Evolutionary conservation across 1,140 invertebrate genomes (phyloP).

Genomic region (Lepidotrigona ventralis): DNA sequence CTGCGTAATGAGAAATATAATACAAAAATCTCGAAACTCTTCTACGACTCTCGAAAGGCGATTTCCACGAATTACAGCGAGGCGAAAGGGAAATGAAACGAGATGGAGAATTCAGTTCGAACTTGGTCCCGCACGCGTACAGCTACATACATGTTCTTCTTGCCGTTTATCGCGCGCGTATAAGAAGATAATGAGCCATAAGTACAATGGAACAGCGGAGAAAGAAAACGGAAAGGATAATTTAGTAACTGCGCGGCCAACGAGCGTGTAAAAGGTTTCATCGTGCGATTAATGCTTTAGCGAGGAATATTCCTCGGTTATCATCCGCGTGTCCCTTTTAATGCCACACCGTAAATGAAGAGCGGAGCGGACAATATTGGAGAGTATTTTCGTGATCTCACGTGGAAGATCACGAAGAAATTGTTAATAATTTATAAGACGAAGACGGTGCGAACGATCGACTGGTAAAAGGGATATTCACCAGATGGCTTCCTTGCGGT

Average conservation of each 20-base stretch:
- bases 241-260: constrained; percentile 23
- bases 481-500: no score
- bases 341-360: not conserved
- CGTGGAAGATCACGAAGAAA: not conserved
- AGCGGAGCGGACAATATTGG: not conserved
- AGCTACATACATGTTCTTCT: not conserved
- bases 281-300: constrained; percentile 21
- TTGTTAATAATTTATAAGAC: not conserved
- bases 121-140: not conserved
- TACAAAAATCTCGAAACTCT: no score
- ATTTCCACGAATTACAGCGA: not conserved
- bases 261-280: constrained; percentile 22
- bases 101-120: constrained; percentile 27
- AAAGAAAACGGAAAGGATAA: constrained; percentile 10
- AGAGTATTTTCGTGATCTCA: not conserved
- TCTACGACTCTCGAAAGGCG: no score
- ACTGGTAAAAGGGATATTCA: not conserved
- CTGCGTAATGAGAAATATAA: no score
- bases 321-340: not conserved
- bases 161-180: not conserved
- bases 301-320: constrained; percentile 5
- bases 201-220: not conserved
- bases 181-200: constrained; percentile 17
- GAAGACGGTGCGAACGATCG: not conserved
- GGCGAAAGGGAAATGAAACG: constrained; percentile 4